Evolutionary conservation across 2,888 invertebrate genomes (phyloP), one percentile per base, ranked within the genome.

Genomic region (Iphiclides podalirius): DNA sequence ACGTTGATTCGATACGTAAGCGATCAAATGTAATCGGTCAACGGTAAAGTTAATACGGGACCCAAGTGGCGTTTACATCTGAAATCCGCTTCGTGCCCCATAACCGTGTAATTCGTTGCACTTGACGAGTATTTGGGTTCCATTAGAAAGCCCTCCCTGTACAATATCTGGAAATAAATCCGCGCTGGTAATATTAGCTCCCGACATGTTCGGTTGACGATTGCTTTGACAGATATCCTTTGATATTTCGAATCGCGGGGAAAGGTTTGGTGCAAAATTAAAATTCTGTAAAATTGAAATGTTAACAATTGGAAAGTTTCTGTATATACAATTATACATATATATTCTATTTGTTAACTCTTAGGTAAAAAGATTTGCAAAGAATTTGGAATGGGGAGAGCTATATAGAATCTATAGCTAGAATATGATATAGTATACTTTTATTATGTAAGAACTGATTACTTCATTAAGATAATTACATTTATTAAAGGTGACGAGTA

Each of bases 71-170:
- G 31, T 14, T 20, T 38, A 45, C 28, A 16, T 47, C 33, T 9
- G 7, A 33, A 26, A 8, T 13, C 7, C 13, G 26, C 14, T 9
- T 15, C 14, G 26, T 16, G 16, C 26, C 36, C 8, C 40, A 44
- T 39, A 50, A 35, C 44, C 49, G 44, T 50, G 35, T 50, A 38
- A 49, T 34, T 50, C 45, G 36, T 33, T 55, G 52, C 54, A 55
- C 54, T 55, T 52, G 52, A 42, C 44, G 43, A 39, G 52, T 47
- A 55, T 31, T 45, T 38, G 50, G 47, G 37, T 55, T 54, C 52
- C 49, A 52, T 54, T 52, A 42, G 47, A 42, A 17, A 26, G 28
- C 39, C 33, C 39, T 50, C 20, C 36, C 20, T 16, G 28, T 39
- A 44, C 16, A 38, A 28, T 40, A 39, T 50, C 35, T 9, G 33